Evolutionary conservation across 2,113 vertebrate species (phyloP).

Genomic region (Saccopteryx bilineata): DNA sequence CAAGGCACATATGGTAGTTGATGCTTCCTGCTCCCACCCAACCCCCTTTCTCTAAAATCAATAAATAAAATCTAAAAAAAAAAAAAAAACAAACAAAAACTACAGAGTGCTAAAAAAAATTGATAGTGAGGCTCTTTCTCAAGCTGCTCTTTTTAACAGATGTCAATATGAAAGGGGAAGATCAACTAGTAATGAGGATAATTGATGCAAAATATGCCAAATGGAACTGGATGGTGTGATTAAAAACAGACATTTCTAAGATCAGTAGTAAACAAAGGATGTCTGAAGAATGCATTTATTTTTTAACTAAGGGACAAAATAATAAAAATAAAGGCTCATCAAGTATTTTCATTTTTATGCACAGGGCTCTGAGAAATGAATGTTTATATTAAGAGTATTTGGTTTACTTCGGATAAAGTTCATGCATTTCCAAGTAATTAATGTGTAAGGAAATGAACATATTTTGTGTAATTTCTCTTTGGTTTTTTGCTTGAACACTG

Average conservation of each 20-base stretch:
- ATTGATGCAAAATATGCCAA: constrained; percentile 68
- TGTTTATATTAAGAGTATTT: constrained; percentile 41
- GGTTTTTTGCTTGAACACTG: constrained; percentile 1
- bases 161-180: constrained; percentile 71
- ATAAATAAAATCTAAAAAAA: too few species aligned
- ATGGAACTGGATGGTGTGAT: constrained; percentile 27
- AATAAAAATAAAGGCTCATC: constrained; percentile 47
- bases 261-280: constrained; percentile 74
- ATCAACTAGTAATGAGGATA: constrained; percentile 64
- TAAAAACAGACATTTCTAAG: constrained; percentile 69
- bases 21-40: too few species aligned
- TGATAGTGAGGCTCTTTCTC: not conserved
- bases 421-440: not conserved
- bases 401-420: not conserved
- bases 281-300: constrained; percentile 52
- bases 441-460: not conserved
- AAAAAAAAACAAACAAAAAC: too few species aligned
- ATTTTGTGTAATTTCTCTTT: constrained; percentile 58
- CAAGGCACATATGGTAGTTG: too few species aligned
- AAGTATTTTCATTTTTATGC: not conserved
- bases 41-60: too few species aligned
- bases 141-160: constrained; percentile 64
- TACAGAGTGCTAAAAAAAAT: not conserved
- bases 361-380: not conserved
- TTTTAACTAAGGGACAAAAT: constrained; percentile 59